Percentiles rank a stretch among this genome's conserved stretches.
Evolutionary conservation across 2,888 invertebrate genomes (phyloP).

Genomic region (Platynereis dumerilii): DNA sequence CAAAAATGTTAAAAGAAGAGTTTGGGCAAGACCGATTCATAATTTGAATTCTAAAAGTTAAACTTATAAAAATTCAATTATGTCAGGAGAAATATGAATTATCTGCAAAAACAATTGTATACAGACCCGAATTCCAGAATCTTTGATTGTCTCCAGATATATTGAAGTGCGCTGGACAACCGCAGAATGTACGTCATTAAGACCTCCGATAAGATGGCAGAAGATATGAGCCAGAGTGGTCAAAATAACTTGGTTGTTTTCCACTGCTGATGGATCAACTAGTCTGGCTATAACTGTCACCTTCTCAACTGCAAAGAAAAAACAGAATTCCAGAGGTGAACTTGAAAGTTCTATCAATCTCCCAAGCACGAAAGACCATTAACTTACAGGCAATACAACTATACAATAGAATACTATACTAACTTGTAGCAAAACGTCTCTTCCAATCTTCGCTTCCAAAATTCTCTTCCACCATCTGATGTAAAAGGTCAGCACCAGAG

Average conservation of each 20-base stretch:
- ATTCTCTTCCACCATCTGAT: conserved; percentile 92
- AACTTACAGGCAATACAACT: too few relatives aligned
- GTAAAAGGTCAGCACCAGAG: conserved; percentile 93
- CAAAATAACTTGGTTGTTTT: conserved; percentile 79
- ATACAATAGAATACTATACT: too few relatives aligned
- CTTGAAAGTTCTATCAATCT: too few relatives aligned
- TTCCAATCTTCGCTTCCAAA: conserved; percentile 91
- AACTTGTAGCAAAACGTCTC: conserved; percentile 85
- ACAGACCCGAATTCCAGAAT: conserved; percentile 80
- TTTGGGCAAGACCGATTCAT: too few relatives aligned
- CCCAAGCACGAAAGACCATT: too few relatives aligned
- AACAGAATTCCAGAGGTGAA: background rate
- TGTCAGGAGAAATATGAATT: too few relatives aligned
- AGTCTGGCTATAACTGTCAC: conserved; percentile 91
- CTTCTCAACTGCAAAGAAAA: conserved; percentile 76
- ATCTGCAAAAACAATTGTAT: background rate
- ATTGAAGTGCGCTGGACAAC: conserved; percentile 93
- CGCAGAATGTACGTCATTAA: conserved; percentile 94
- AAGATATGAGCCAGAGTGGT: conserved; percentile 95
- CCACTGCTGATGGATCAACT: conserved; percentile 77
- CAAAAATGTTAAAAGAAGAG: too few relatives aligned
- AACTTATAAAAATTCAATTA: too few relatives aligned
- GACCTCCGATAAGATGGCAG: conserved; percentile 92
- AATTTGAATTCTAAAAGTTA: too few relatives aligned
- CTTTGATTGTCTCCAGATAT: conserved; percentile 91